These are phyloP conservation scores for Drosophila bocqueti DNA, from an alignment of 1,140 invertebrate genomes.

Conservation along the genomic window DNA sequence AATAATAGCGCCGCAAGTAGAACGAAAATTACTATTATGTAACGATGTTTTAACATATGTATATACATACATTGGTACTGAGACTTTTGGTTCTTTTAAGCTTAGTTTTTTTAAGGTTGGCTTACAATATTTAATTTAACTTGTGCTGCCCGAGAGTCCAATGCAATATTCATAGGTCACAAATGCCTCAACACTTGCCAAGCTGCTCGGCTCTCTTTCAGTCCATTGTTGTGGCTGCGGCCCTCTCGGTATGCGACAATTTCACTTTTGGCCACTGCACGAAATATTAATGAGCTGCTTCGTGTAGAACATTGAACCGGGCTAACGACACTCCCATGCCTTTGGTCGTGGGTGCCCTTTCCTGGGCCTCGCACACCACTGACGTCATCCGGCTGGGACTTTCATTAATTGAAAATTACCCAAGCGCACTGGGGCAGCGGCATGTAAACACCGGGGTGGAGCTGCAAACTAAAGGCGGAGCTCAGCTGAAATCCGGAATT, in stretches of 20 bases:
- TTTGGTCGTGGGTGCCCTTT: constrained; percentile 46
- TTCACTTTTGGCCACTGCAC: constrained; percentile 76
- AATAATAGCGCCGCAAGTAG: neutral
- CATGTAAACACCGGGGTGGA: constrained; percentile 40
- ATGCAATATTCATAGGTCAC: constrained; percentile 76
- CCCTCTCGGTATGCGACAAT: constrained; percentile 74
- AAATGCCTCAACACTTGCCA: constrained; percentile 29
- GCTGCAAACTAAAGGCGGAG: constrained; percentile 34
- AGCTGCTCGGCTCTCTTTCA: constrained; percentile 14
- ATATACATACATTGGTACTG: neutral
- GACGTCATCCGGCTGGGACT: constrained; percentile 69
- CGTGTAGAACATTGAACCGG: constrained; percentile 67
- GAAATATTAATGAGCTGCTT: constrained; percentile 72
- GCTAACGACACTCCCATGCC: constrained; percentile 32
- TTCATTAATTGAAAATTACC: constrained; percentile 83
- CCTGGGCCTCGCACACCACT: constrained; percentile 34
- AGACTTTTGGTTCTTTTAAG: neutral
- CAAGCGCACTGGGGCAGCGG: constrained; percentile 59
- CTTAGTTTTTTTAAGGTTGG: neutral
- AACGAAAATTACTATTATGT: neutral
- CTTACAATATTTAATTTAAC: constrained; percentile 9
- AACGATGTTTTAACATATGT: neutral
- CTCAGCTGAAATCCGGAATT: constrained; percentile 65
- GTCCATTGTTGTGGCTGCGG: constrained; percentile 26
- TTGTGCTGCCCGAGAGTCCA: constrained; percentile 16